These are phyloP conservation scores for Crenichthys baileyi DNA, from an alignment of 2,797 vertebrate genomes.

Conservation along the genomic window DNA sequence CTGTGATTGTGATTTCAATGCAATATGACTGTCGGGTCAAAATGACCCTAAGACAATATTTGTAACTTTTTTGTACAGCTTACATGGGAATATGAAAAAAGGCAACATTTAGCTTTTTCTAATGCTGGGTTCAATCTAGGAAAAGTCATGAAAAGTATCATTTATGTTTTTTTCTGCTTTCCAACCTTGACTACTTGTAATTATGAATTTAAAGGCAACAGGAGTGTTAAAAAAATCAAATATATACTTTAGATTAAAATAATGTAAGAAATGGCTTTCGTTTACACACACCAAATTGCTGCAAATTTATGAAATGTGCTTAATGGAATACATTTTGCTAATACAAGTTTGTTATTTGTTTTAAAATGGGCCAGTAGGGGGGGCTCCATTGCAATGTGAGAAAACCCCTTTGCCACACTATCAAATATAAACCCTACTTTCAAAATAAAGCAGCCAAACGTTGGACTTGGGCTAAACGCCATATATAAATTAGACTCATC, in stretches of 20 bases:
- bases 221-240: not conserved
- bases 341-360: not conserved
- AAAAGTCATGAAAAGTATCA: too few relatives aligned
- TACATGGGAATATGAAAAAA: too few relatives aligned
- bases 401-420: not conserved
- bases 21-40: too few relatives aligned
- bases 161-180: too few relatives aligned
- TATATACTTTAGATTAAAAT: not conserved
- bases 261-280: not conserved
- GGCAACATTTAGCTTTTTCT: too few relatives aligned
- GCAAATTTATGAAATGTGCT: not conserved
- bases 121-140: too few relatives aligned
- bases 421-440: not conserved
- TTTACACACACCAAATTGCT: not conserved
- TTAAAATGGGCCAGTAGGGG: slow-evolving; percentile 44
- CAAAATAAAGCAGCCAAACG: not conserved
- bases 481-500: not conserved
- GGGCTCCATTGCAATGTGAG: slow-evolving; percentile 28
- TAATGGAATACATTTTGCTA: not conserved
- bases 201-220: too few relatives aligned
- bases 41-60: too few relatives aligned
- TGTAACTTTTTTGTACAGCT: too few relatives aligned
- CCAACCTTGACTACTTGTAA: too few relatives aligned
- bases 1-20: too few relatives aligned
- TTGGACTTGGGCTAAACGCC: not conserved